Evolutionary conservation across 2,888 invertebrate species (phyloP), one percentile per base, ranked within the genome.

Genomic region (Pedicia rivosa): DNA sequence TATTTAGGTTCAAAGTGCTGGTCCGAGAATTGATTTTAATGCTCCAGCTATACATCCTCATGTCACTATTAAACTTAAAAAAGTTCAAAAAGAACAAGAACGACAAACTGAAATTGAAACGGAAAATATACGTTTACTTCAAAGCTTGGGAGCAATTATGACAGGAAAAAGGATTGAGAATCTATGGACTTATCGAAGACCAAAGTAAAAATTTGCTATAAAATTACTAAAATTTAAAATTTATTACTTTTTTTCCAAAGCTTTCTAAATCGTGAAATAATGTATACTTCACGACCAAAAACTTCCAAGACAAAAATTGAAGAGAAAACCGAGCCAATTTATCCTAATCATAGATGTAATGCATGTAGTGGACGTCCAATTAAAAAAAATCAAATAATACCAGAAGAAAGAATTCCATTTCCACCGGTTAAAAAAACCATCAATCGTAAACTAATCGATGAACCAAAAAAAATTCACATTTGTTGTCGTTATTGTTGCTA

Each of bases 91-190:
- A 26, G 80, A 81, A 59, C 62, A 62, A 24, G 81, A 82, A 50
- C 65, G 81, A 26, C 66, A 66, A 45, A 54, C 60, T 39, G 66
- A 68, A 56, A 74, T 81, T 30, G 70, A 74, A 55, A 61, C 62
- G 35, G 78, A 80, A 50, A 82, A 82, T 61, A 68, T 72, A 48
- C 66, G 72, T 30, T 56, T 82, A 39, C 59, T 80, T 46, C 74
- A 78, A 58, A 69, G 75, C 34, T 63, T 81, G 44, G 64, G 64
- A 39, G 64, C 66, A 44, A 73, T 81, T 47, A 79, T 78, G 77
- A 62, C 59, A 40, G 69, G 64, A 25, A 74, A 69, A 50, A 62
- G 79, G 30, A 64, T 79, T 26, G 74, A 78, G 47, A 77, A 80
- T 52, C 65, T 64, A 43, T 79, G 78, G 78, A 52, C 57, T 10